phyloP scores from a whole-genome alignment of 2,113 vertebrate species.

The Motacilla alba region DNA sequence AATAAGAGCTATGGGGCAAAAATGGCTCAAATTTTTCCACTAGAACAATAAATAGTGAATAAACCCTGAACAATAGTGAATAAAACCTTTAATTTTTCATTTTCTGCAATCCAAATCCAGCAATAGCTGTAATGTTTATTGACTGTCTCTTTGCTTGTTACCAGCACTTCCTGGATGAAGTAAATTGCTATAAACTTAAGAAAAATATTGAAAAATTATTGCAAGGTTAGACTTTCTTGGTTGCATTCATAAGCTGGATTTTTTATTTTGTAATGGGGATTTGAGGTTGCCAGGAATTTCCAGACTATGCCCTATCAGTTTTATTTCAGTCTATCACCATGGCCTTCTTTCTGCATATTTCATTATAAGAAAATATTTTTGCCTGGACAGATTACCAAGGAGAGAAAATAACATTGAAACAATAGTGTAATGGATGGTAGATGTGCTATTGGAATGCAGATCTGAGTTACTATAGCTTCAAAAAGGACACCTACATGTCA shows the following conservation, averaged over 20 bases:
- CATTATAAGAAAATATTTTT: constrained; percentile 1
- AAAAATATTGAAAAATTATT: constrained; percentile 12
- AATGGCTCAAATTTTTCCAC: not conserved
- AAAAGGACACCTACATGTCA: not conserved
- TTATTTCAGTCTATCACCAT: not conserved
- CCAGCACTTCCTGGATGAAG: constrained; percentile 9
- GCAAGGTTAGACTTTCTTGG: not conserved
- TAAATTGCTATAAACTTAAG: not conserved
- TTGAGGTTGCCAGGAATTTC: constrained; percentile 20
- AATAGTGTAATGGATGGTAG: not conserved
- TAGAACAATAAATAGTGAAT: not conserved
- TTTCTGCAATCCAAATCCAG: not conserved
- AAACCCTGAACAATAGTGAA: not conserved
- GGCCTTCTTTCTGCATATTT: not conserved
- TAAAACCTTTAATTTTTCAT: not conserved
- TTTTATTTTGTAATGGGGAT: not conserved
- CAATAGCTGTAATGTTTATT: not conserved
- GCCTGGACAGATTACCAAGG: not conserved
- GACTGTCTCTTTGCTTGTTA: not conserved
- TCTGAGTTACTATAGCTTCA: not conserved
- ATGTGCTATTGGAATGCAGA: not conserved
- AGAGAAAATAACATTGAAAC: not conserved
- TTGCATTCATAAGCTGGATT: not conserved
- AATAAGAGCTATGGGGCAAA: not conserved
- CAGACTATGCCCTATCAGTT: not conserved